Evolutionary conservation across 2,113 vertebrate genomes (phyloP).

Genomic region (Cyanoliseus patagonus): DNA sequence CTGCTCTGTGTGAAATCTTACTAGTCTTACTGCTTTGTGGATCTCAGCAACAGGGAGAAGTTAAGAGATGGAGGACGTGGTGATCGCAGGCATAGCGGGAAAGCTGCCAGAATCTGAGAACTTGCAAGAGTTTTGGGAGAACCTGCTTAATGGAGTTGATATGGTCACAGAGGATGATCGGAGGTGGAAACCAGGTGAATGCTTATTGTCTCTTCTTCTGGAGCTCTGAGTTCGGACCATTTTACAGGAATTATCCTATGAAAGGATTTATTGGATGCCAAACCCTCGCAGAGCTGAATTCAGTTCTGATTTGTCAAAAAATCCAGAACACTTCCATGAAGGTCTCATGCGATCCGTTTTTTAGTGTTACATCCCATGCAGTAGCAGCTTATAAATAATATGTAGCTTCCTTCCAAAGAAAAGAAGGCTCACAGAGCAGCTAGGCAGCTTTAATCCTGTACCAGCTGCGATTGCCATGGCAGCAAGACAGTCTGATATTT

Average conservation of each 20-base stretch:
- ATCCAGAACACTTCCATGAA: neutral
- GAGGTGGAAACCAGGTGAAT: conserved; percentile 92
- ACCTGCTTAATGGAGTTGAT: conserved; percentile 90
- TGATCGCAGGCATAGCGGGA: conserved; percentile 93
- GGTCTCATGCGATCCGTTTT: neutral
- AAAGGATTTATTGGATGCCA: neutral
- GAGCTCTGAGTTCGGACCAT: neutral
- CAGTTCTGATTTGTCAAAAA: neutral
- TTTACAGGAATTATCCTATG: neutral
- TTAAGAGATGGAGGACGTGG: conserved; percentile 90
- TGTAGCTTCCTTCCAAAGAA: neutral
- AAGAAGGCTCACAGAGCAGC: neutral
- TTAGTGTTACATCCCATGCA: neutral
- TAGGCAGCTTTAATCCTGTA: neutral
- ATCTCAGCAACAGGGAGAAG: conserved; percentile 48
- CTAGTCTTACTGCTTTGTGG: neutral
- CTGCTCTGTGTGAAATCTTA: neutral
- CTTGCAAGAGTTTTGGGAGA: conserved; percentile 95
- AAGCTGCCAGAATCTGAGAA: conserved; percentile 91
- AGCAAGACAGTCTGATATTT: neutral
- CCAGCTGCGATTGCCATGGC: neutral
- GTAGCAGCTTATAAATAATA: neutral
- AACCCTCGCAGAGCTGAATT: neutral
- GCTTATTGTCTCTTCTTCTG: neutral
- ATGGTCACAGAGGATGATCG: conserved; percentile 97